These are phyloP conservation scores for Falco cherrug DNA, from an alignment of 2,797 vertebrate species.

Conservation along the genomic window DNA sequence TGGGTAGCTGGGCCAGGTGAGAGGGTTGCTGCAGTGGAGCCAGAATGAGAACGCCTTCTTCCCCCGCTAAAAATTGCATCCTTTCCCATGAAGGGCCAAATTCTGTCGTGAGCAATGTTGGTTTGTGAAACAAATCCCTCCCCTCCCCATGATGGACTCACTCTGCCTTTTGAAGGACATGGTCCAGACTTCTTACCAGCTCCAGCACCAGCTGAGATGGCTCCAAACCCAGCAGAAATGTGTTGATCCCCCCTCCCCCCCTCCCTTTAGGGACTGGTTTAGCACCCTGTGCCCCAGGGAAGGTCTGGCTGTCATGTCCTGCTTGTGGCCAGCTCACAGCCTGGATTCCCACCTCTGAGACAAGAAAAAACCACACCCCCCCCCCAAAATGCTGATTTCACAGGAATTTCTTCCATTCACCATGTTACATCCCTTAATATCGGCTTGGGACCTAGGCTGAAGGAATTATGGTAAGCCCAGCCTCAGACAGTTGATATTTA, in stretches of 20 bases:
- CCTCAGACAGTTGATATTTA: neutral
- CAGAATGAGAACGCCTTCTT: neutral
- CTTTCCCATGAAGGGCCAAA: neutral
- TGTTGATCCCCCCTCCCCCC: neutral
- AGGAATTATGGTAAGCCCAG: neutral
- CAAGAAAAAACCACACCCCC: neutral
- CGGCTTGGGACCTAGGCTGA: neutral
- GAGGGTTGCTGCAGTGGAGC: neutral
- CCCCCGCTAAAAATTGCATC: neutral
- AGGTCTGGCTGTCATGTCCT: neutral
- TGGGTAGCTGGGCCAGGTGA: accelerated
- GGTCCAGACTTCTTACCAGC: neutral
- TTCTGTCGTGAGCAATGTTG: accelerated
- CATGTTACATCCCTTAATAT: neutral
- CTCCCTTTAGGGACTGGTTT: neutral
- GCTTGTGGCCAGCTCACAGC: neutral
- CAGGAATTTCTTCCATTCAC: neutral
- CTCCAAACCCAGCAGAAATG: neutral
- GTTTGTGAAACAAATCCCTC: neutral
- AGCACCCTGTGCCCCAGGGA: neutral
- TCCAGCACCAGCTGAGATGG: neutral
- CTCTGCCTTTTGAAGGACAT: neutral
- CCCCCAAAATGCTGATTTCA: neutral
- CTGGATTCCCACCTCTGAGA: neutral
- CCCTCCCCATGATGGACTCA: neutral